These are phyloP conservation scores for Imbricaverruca yamaguchii DNA, from an alignment of 2,888 invertebrate species.

Conservation along the genomic window DNA sequence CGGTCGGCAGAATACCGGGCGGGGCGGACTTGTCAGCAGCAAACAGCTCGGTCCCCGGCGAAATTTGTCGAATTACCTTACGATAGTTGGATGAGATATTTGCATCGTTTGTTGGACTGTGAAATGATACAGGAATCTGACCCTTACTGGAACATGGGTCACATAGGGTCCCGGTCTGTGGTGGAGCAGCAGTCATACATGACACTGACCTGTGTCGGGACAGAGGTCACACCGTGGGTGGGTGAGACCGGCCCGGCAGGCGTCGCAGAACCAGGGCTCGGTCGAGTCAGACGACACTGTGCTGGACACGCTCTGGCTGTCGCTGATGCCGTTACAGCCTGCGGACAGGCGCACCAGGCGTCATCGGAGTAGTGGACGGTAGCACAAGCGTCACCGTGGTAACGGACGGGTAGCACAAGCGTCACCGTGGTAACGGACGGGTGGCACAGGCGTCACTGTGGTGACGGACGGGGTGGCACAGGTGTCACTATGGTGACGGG, in stretches of 20 bases:
- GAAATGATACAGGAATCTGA: neutral
- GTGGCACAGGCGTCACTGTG: too few relatives aligned
- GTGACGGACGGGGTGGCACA: too few relatives aligned
- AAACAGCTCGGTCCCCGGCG: too few relatives aligned
- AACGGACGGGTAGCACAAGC: too few relatives aligned
- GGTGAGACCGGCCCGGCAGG: slow-evolving; percentile 82
- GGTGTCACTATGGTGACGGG: too few relatives aligned
- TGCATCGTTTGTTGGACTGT: too few relatives aligned
- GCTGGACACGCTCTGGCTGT: slow-evolving; percentile 81
- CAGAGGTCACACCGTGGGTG: slow-evolving; percentile 63
- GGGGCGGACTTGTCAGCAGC: neutral
- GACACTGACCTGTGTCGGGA: slow-evolving; percentile 32
- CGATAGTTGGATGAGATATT: too few relatives aligned
- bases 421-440: too few relatives aligned
- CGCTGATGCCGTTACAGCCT: slow-evolving; percentile 52
- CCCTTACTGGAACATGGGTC: neutral
- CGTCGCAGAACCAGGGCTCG: slow-evolving; percentile 99
- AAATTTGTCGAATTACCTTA: too few relatives aligned
- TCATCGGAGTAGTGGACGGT: too few relatives aligned
- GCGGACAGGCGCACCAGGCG: neutral
- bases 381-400: too few relatives aligned
- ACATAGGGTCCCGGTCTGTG: too few relatives aligned
- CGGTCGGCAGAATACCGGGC: neutral
- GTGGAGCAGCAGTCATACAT: neutral
- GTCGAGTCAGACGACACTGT: slow-evolving; percentile 91